Conservation (phyloP, 2,888 invertebrate genomes). For the Tupiocoris notatus region DNA sequence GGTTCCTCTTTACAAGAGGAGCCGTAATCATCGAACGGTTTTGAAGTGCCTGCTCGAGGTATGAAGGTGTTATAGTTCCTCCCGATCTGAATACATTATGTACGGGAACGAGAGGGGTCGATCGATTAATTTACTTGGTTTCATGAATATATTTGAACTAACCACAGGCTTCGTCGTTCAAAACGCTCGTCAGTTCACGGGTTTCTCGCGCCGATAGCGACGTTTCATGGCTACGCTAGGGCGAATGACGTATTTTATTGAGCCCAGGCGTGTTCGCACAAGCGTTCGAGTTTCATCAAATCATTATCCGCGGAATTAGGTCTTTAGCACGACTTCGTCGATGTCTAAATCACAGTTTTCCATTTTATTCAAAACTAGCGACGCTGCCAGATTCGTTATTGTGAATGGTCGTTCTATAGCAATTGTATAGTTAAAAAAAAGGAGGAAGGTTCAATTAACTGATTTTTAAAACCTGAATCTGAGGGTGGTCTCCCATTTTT, state of each 20-base stretch:
- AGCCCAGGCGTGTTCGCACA: not conserved
- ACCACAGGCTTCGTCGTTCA: not conserved
- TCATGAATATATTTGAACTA: conserved; percentile 3
- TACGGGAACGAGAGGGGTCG: not conserved
- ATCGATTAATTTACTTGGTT: conserved; percentile 1
- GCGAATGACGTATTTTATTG: not conserved
- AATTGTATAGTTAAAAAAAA: no score
- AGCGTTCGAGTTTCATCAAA: not conserved
- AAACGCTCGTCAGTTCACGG: not conserved
- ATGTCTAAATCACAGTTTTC: no score
- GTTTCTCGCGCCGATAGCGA: not conserved
- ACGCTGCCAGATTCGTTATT: no score
- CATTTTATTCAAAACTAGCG: no score
- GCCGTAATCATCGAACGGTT: not conserved
- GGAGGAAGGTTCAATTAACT: no score
- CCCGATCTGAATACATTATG: not conserved
- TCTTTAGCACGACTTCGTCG: not conserved
- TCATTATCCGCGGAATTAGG: not conserved
- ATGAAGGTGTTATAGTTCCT: no score
- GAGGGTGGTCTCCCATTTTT: no score
- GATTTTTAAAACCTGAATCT: no score
- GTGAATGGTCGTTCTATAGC: no score
- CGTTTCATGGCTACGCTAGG: not conserved
- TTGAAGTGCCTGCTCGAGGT: not conserved
- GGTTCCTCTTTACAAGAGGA: not conserved